Evolutionary conservation across 2,888 invertebrate genomes (phyloP), one percentile per base, ranked within the genome.

Genomic region (Syrphus vitripennis): DNA sequence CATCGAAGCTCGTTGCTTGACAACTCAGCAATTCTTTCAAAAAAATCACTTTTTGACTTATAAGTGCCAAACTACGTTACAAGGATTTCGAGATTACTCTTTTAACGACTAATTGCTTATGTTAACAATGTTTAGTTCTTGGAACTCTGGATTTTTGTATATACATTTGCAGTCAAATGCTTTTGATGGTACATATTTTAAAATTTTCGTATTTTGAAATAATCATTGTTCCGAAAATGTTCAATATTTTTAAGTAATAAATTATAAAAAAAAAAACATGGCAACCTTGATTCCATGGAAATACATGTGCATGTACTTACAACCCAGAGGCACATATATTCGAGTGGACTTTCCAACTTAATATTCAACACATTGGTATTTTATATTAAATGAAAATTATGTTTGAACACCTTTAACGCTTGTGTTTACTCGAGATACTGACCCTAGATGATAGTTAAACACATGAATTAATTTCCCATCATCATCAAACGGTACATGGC

Each of bases 341-440:
- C 12, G 2, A n/a, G 4, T 19, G 29, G 5, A 57, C 55, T 31
- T 57, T 1, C 9, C 34, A 34, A 63, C 63, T 40, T 42, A 40
- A 42, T 26, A 42, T 42, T 42, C 40, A 63, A 42, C 16, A 12
- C 63, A 63, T 14, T 29, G 29, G 31, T 65, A 48, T 31, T 48
- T 45, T 65, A 50, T 21, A 67, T 45, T 65, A 50, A 14, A 67
- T 48, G 55, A 34, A 76, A 70, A 76, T 76, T 70, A 71, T 70
- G 45, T 71, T 78, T 55, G 67, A 50, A 78, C 53, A 34, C 53
- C 40, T 57, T n/a, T 53, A 55, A 5, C 55, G 29, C 16, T 31
- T 14, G 26, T 65, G 55, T 55, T 45, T 57, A 19, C 34, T 37
- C 16, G 7, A 34, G 50, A 67, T 14, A 57, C 55, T 48, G 48